These are phyloP conservation scores for Poeciliopsis infans DNA, from an alignment of 2,797 vertebrate genomes.

Conservation along the genomic window DNA sequence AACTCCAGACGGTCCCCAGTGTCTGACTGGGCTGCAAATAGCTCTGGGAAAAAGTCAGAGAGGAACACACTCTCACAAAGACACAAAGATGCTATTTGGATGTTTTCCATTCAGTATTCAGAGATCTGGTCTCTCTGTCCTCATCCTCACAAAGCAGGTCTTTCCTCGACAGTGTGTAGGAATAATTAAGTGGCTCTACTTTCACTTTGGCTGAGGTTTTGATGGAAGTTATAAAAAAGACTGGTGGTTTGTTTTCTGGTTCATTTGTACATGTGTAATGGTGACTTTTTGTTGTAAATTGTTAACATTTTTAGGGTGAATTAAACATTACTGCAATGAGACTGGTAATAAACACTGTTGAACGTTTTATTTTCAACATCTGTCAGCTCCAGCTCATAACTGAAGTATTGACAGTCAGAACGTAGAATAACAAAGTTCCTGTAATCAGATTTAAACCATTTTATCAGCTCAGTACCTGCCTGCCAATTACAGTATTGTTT, in stretches of 20 bases:
- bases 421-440: constrained; percentile 18
- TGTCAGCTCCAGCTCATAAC: constrained; percentile 5
- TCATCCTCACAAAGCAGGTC: constrained; percentile 15
- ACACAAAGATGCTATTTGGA: constrained; percentile 22
- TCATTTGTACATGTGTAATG: constrained; percentile 1
- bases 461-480: constrained; percentile 11
- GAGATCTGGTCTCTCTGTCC: constrained; percentile 40
- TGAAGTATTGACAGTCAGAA: constrained; percentile 11
- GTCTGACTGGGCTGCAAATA: constrained; percentile 68
- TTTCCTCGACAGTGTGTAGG: constrained; percentile 11
- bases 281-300: too few relatives aligned
- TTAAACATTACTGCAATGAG: too few relatives aligned
- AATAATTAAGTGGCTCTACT: constrained; percentile 27
- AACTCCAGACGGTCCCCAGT: constrained; percentile 58
- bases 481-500: constrained; percentile 31
- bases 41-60: constrained; percentile 64
- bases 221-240: constrained; percentile 19
- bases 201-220: constrained; percentile 19
- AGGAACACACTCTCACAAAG: constrained; percentile 22
- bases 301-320: too few relatives aligned
- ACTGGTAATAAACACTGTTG: neutral
- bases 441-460: constrained; percentile 19
- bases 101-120: constrained; percentile 41
- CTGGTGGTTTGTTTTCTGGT: constrained; percentile 26
- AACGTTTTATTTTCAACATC: neutral